phyloP scores from a whole-genome alignment of 2,888 invertebrate species.

The Acrobasis suavella region DNA sequence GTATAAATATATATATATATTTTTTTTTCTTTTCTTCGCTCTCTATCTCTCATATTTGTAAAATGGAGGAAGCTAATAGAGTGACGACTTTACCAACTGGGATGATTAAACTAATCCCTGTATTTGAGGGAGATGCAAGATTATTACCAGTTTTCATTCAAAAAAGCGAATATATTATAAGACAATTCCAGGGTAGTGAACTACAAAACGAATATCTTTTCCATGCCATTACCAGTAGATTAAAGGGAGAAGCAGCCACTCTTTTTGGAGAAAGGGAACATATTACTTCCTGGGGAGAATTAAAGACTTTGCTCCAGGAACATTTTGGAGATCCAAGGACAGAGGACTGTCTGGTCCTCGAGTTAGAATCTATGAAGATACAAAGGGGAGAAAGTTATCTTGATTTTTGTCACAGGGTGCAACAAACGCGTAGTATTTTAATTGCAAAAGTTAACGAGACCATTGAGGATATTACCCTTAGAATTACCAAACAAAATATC shows the following conservation, averaged over 20 bases:
- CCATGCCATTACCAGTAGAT: conserved; percentile 29
- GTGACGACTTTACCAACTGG: neutral
- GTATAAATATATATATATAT: too few species aligned
- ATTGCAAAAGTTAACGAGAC: conserved; percentile 26
- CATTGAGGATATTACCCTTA: conserved; percentile 8
- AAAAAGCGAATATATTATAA: conserved; percentile 26
- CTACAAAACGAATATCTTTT: conserved; percentile 28
- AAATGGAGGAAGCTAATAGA: neutral
- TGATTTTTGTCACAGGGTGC: conserved; percentile 31
- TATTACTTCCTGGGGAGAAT: conserved; percentile 24
- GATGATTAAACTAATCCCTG: neutral
- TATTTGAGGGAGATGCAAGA: neutral
- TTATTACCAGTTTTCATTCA: conserved; percentile 23
- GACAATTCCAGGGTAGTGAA: conserved; percentile 12
- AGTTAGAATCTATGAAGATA: conserved; percentile 27
- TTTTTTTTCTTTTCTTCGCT: too few species aligned
- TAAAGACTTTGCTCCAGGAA: conserved; percentile 26
- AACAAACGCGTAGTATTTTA: conserved; percentile 27
- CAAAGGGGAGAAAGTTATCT: conserved; percentile 28
- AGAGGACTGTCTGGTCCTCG: conserved; percentile 28
- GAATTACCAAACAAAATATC: conserved; percentile 13
- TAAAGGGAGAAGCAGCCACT: conserved; percentile 26
- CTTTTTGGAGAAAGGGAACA: too few species aligned
- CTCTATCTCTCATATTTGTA: too few species aligned
- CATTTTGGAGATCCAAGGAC: conserved; percentile 29